Conservation (phyloP, 2,797 vertebrate genomes). For the Coregonus sp. region DNA sequence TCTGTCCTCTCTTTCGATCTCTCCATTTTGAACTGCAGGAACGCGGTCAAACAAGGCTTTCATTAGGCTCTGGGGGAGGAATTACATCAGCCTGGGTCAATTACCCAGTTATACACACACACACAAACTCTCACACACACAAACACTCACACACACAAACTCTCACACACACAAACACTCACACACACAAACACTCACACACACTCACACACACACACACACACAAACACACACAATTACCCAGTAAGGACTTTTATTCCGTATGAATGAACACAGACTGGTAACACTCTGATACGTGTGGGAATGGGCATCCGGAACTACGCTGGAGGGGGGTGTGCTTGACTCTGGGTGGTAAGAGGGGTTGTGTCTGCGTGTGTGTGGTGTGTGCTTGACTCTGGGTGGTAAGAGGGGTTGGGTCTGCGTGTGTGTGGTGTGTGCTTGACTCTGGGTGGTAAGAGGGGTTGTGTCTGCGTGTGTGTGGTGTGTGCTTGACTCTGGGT, state of each 20-base stretch:
- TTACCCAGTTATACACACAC: not conserved
- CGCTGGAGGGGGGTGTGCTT: not conserved
- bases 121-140: not conserved
- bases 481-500: too few relatives aligned
- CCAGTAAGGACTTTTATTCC: conserved; percentile 25
- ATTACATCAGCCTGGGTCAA: conserved; percentile 28
- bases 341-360: too few relatives aligned
- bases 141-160: not conserved
- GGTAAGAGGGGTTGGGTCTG: too few relatives aligned
- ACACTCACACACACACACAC: not conserved
- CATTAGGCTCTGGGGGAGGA: conserved; percentile 27
- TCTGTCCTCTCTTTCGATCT: not conserved
- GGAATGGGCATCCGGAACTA: not conserved
- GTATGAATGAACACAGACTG: not conserved
- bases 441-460: too few relatives aligned
- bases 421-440: too few relatives aligned
- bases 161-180: too few relatives aligned
- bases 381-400: too few relatives aligned
- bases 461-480: too few relatives aligned
- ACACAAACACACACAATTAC: not conserved
- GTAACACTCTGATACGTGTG: not conserved
- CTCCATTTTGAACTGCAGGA: conserved; percentile 30
- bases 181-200: not conserved
- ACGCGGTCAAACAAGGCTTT: conserved; percentile 12
- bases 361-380: too few relatives aligned